These are phyloP conservation scores for Drosophila dives DNA, from an alignment of 2,888 invertebrate genomes.

Conservation along the genomic window DNA sequence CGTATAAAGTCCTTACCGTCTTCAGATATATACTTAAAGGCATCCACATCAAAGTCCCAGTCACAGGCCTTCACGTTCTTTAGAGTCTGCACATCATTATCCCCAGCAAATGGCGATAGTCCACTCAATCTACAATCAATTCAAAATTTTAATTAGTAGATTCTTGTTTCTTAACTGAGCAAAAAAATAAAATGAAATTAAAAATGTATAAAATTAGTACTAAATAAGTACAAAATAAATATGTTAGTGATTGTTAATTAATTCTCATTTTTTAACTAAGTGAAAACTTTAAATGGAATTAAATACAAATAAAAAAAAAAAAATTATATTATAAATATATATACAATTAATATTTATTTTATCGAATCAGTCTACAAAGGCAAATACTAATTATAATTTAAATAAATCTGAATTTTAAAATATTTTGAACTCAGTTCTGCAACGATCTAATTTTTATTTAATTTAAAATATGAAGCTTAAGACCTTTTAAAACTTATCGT, in stretches of 20 bases:
- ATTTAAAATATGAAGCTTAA: neutral
- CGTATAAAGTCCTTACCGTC: conserved; percentile 99
- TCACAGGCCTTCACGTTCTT: conserved; percentile 99
- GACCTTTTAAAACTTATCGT: neutral
- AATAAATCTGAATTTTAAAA: neutral
- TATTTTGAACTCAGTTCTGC: neutral
- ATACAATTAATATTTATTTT: neutral
- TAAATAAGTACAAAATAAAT: neutral
- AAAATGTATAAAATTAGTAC: neutral
- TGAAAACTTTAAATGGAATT: neutral
- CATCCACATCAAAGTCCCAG: conserved; percentile 99
- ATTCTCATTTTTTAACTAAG: neutral
- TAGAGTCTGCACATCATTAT: conserved; percentile 98
- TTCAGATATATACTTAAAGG: conserved; percentile 96
- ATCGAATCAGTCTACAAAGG: neutral
- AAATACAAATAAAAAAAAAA: neutral
- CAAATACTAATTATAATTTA: neutral
- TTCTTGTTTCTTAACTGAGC: neutral
- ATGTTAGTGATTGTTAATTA: neutral
- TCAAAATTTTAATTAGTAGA: neutral
- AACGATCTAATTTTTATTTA: too few relatives aligned
- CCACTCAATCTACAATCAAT: conserved; percentile 91
- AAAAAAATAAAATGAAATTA: neutral
- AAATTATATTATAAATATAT: too few relatives aligned
- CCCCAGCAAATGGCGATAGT: conserved; percentile 99